Percentiles rank a stretch among this genome's conserved stretches.
phyloP scores from a whole-genome alignment of 2,888 invertebrate genomes.

The Acanthopleura granulata region DNA sequence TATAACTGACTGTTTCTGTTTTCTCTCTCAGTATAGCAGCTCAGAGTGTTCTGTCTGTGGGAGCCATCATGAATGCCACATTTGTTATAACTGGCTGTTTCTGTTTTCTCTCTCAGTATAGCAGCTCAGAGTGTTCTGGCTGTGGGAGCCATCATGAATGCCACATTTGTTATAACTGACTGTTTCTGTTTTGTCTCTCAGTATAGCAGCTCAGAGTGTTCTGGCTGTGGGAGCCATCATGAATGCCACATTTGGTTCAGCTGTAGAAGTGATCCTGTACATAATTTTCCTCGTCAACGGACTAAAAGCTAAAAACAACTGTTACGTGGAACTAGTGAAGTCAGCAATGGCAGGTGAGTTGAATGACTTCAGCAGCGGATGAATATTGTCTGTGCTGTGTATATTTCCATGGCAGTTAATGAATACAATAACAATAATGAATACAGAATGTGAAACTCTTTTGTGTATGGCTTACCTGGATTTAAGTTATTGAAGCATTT shows the following conservation, averaged over 20 bases:
- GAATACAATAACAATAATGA: too few relatives aligned
- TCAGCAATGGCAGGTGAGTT: slow-evolving; percentile 57
- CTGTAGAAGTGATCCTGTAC: slow-evolving; percentile 64
- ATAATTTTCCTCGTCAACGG: slow-evolving; percentile 47
- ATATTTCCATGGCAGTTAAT: too few relatives aligned
- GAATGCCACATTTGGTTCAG: slow-evolving; percentile 65
- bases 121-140: slow-evolving; percentile 66
- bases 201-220: slow-evolving; percentile 65
- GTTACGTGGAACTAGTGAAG: slow-evolving; percentile 61
- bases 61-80: slow-evolving; percentile 65
- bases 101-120: slow-evolving; percentile 43
- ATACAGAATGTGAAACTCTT: too few relatives aligned
- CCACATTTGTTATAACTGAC: slow-evolving; percentile 59
- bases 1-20: slow-evolving; percentile 32
- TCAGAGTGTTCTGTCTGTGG: slow-evolving; percentile 64
- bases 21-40: slow-evolving; percentile 58
- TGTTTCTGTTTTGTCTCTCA: slow-evolving; percentile 31
- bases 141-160: slow-evolving; percentile 64
- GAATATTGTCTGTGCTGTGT: too few relatives aligned
- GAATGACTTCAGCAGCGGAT: too few relatives aligned
- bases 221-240: slow-evolving; percentile 65
- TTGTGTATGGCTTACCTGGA: too few relatives aligned
- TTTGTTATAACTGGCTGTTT: slow-evolving; percentile 52
- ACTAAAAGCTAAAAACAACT: slow-evolving; percentile 42
- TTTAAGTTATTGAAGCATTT: too few relatives aligned